Evolutionary conservation across 2,797 vertebrate genomes (phyloP).

Genomic region (Sphenodon punctatus): DNA sequence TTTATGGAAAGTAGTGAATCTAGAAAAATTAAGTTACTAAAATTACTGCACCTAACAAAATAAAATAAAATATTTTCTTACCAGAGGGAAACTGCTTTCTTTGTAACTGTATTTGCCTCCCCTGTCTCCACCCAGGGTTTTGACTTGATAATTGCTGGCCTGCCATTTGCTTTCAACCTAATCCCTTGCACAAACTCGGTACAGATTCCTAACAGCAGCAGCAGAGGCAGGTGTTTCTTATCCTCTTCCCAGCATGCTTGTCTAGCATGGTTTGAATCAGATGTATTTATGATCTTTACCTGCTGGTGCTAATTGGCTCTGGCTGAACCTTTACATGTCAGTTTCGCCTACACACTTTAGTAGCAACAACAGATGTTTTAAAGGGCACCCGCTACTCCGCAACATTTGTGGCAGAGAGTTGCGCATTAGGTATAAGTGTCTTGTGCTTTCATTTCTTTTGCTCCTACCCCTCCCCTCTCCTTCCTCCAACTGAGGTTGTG

Average conservation of each 20-base stretch:
- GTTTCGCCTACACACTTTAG: not conserved
- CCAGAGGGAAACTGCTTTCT: not conserved
- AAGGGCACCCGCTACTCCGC: not conserved
- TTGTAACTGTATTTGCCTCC: not conserved
- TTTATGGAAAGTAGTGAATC: too few species aligned
- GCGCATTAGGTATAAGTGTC: not conserved
- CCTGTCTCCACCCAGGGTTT: not conserved
- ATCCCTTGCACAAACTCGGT: not conserved
- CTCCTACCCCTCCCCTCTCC: not conserved
- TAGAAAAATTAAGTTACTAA: too few species aligned
- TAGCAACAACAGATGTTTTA: not conserved
- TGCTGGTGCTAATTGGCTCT: not conserved
- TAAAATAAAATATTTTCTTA: not conserved
- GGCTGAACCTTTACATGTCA: not conserved
- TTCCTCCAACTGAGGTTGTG: not conserved
- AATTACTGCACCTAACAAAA: too few species aligned
- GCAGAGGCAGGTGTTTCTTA: not conserved
- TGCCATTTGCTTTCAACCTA: not conserved
- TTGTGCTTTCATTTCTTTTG: conserved; percentile 2
- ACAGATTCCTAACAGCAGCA: not conserved
- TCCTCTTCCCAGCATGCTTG: not conserved
- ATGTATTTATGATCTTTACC: not conserved
- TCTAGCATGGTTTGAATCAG: not conserved
- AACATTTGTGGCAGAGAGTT: not conserved
- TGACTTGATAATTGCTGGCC: not conserved